Percentiles rank a stretch among this genome's conserved stretches.
These are phyloP conservation scores for Xanthorhoe spadicearia DNA, from an alignment of 2,888 invertebrate genomes.

Conservation along the genomic window DNA sequence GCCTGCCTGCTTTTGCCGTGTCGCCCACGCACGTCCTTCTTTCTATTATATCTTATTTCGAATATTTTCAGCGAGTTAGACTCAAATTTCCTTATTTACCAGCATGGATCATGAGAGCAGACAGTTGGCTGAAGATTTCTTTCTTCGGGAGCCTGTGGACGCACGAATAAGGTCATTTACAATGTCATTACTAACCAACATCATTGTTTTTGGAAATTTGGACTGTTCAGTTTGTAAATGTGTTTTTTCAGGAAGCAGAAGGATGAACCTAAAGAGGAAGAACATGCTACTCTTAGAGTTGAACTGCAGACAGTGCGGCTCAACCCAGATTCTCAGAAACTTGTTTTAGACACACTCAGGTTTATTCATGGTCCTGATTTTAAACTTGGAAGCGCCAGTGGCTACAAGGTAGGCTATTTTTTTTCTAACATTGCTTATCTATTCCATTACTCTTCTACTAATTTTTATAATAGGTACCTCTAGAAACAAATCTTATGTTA, in stretches of 20 bases:
- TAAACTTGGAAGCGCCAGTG: constrained; percentile 81
- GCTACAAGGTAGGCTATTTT: constrained; percentile 77
- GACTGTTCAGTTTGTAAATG: neutral
- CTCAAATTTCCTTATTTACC: constrained; percentile 30
- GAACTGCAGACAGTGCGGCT: constrained; percentile 90
- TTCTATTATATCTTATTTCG: neutral
- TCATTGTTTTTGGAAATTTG: constrained; percentile 27
- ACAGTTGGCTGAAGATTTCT: constrained; percentile 86
- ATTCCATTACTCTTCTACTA: neutral
- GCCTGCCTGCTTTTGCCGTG: neutral
- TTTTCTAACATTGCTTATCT: neutral
- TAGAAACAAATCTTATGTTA: no score
- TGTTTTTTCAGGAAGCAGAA: constrained; percentile 64
- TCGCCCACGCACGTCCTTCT: constrained; percentile 1
- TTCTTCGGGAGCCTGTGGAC: constrained; percentile 86
- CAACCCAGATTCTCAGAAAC: constrained; percentile 88
- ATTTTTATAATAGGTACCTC: no score
- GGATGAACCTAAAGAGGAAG: constrained; percentile 76
- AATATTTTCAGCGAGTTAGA: constrained; percentile 14
- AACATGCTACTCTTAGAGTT: constrained; percentile 86
- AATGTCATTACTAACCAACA: constrained; percentile 20
- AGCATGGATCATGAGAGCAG: constrained; percentile 85
- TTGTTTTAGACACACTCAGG: constrained; percentile 89
- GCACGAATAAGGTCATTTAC: constrained; percentile 84
- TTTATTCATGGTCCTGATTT: constrained; percentile 90